Evolutionary conservation across 2,797 vertebrate genomes (phyloP).

Genomic region (Dendrocincla tyrannina): DNA sequence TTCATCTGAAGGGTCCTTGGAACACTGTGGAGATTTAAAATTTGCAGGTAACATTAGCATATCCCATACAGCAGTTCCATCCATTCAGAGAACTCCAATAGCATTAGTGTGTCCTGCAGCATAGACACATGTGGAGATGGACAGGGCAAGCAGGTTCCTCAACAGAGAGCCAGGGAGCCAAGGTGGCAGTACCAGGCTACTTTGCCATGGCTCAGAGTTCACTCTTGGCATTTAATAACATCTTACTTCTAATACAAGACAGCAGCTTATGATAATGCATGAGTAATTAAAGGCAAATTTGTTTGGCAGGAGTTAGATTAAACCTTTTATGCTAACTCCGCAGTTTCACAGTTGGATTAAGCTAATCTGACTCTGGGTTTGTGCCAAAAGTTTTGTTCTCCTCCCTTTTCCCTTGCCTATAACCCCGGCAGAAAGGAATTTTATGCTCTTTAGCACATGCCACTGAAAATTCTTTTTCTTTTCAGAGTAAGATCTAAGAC

Average conservation of each 20-base stretch:
- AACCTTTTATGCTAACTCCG: constrained; percentile 29
- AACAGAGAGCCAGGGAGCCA: not conserved
- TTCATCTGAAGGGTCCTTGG: constrained; percentile 85
- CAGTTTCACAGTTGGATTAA: constrained; percentile 43
- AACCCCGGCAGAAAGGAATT: constrained; percentile 10
- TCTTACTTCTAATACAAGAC: not conserved
- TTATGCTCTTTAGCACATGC: not conserved
- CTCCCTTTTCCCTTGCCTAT: not conserved
- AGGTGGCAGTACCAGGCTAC: not conserved
- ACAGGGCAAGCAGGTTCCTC: not conserved
- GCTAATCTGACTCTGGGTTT: not conserved
- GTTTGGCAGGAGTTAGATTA: constrained; percentile 33
- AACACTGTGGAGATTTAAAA: constrained; percentile 77
- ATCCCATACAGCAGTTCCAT: not conserved
- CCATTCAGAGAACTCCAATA: not conserved
- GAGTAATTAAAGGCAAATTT: constrained; percentile 38
- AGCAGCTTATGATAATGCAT: not conserved
- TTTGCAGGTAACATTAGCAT: not conserved
- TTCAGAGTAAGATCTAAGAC: not conserved
- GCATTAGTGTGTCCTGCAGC: not conserved
- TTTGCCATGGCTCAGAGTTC: not conserved
- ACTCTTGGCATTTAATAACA: not conserved
- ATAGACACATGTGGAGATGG: not conserved
- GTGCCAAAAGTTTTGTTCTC: constrained; percentile 25
- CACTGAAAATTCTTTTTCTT: not conserved